Conservation (phyloP, 2,113 vertebrate species). For the Corythoichthys intestinalis region DNA sequence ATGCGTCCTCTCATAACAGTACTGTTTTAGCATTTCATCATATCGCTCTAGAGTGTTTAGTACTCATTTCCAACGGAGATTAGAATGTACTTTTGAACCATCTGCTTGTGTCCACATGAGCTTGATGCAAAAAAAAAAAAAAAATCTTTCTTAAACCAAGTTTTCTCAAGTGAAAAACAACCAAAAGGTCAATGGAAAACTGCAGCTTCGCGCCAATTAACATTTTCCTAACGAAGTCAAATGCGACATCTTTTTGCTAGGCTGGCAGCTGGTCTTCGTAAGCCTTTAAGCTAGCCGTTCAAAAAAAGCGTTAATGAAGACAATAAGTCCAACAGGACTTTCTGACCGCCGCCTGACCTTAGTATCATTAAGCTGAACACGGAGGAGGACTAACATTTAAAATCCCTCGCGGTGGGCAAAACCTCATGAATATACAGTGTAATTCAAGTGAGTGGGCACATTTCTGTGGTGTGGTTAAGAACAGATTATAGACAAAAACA, state of each 20-base stretch:
- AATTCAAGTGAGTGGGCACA: neutral
- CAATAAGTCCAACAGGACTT: conserved; percentile 18
- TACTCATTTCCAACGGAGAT: too few relatives aligned
- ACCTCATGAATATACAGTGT: conserved; percentile 9
- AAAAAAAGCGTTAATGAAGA: conserved; percentile 36
- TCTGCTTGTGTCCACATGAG: neutral
- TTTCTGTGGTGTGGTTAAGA: neutral
- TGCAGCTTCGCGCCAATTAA: conserved; percentile 20
- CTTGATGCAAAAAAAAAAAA: neutral
- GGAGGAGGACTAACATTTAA: conserved; percentile 10
- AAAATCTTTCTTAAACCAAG: neutral
- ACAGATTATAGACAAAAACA: neutral
- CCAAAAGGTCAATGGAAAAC: conserved; percentile 31
- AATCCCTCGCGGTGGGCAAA: conserved; percentile 17
- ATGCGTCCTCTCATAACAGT: conserved; percentile 12
- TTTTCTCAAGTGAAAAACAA: conserved; percentile 17
- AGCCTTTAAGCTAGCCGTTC: conserved; percentile 22
- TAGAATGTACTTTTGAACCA: neutral
- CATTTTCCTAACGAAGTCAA: conserved; percentile 31
- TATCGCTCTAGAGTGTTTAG: neutral
- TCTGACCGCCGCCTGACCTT: conserved; percentile 21
- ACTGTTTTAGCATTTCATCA: conserved; percentile 4
- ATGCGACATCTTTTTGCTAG: conserved; percentile 21
- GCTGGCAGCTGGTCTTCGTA: conserved; percentile 27
- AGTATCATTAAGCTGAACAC: conserved; percentile 10